Percentiles rank a stretch among this genome's conserved stretches.
These are phyloP conservation scores for Callinectes sapidus DNA, from an alignment of 2,888 invertebrate genomes.

Conservation along the genomic window DNA sequence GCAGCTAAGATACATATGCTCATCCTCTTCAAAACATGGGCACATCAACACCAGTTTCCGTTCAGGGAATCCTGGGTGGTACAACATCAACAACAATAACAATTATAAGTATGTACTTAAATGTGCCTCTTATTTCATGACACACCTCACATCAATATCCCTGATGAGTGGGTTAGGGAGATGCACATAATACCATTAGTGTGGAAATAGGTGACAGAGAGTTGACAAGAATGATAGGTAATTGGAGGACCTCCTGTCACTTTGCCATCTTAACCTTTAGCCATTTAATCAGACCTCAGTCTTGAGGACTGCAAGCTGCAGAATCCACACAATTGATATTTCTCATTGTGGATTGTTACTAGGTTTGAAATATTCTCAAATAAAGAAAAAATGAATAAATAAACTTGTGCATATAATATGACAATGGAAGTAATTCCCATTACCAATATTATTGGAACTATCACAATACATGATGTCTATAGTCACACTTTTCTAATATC, in stretches of 20 bases:
- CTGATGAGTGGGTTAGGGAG: constrained; percentile 6
- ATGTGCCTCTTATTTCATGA: not conserved
- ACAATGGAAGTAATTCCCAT: constrained; percentile 8
- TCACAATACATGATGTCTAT: not conserved
- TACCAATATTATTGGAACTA: constrained; percentile 7
- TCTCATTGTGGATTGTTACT: not conserved
- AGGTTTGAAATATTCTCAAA: not conserved
- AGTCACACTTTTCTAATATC: not conserved
- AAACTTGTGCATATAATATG: constrained; percentile 29
- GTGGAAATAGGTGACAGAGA: not conserved
- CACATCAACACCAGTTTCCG: constrained; percentile 34
- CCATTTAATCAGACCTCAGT: not conserved
- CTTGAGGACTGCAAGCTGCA: not conserved
- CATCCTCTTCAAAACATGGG: constrained; percentile 9
- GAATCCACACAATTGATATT: not conserved
- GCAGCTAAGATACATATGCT: not conserved
- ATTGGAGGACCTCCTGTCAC: not conserved
- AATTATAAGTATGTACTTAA: constrained; percentile 7
- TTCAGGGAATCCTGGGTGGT: constrained; percentile 9
- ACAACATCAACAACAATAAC: constrained; percentile 28
- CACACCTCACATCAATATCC: constrained; percentile 6
- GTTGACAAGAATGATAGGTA: not conserved
- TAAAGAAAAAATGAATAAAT: constrained; percentile 7
- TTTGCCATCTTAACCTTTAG: not conserved
- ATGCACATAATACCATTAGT: not conserved